Conservation (phyloP, 2,888 invertebrate genomes). For the Lasius platythorax region DNA sequence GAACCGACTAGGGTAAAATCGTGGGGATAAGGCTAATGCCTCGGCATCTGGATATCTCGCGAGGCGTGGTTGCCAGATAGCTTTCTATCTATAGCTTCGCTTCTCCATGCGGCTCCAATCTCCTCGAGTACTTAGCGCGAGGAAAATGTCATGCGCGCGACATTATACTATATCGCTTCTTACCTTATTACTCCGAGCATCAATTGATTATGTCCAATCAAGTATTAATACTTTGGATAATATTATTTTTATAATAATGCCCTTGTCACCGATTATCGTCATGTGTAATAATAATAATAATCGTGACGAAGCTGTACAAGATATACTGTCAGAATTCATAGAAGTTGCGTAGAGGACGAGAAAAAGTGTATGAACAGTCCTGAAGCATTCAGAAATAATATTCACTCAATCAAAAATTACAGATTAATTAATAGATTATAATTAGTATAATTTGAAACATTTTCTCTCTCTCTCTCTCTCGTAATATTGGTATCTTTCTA, state of each 20-base stretch:
- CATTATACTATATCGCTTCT: neutral
- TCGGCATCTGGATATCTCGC: conserved; percentile 74
- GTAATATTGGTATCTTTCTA: conserved; percentile 8
- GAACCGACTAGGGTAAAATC: conserved; percentile 69
- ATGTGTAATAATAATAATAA: neutral
- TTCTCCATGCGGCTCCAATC: conserved; percentile 51
- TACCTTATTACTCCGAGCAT: neutral
- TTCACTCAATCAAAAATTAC: neutral
- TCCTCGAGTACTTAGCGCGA: conserved; percentile 48
- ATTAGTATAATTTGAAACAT: neutral
- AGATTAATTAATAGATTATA: neutral
- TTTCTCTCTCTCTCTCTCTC: neutral
- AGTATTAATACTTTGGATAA: neutral
- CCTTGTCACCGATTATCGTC: neutral
- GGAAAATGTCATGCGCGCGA: conserved; percentile 32
- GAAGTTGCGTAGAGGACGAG: neutral
- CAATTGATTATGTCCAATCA: conserved; percentile 11
- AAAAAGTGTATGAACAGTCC: neutral
- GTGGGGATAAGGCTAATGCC: conserved; percentile 58
- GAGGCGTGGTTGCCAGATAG: conserved; percentile 73
- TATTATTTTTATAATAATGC: neutral
- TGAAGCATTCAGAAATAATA: neutral
- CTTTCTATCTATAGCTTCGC: conserved; percentile 65
- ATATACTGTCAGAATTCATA: neutral
- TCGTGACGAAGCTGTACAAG: neutral